Evolutionary conservation across 2,888 invertebrate genomes (phyloP).

Genomic region (Patella pellucida): DNA sequence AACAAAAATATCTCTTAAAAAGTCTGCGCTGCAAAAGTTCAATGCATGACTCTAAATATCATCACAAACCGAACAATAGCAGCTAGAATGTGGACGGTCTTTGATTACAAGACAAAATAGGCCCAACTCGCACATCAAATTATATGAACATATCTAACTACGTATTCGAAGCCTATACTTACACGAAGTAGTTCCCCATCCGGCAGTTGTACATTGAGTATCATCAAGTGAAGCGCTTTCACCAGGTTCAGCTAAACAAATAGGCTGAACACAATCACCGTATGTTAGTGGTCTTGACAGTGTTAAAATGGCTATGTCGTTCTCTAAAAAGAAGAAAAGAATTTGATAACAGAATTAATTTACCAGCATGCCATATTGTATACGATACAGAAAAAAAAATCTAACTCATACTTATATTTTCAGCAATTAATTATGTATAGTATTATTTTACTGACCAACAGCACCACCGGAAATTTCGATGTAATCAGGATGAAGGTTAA

Average conservation of each 20-base stretch:
- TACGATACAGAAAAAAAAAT: not conserved
- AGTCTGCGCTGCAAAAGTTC: too few relatives aligned
- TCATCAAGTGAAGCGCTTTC: conserved; percentile 15
- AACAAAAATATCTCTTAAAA: too few relatives aligned
- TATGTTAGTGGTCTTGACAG: conserved; percentile 28
- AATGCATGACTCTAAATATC: too few relatives aligned
- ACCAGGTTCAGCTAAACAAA: conserved; percentile 28
- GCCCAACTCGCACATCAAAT: too few relatives aligned
- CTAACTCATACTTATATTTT: not conserved
- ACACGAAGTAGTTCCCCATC: conserved; percentile 32
- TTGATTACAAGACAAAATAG: too few relatives aligned
- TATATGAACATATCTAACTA: too few relatives aligned
- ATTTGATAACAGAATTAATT: not conserved
- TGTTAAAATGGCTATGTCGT: conserved; percentile 37
- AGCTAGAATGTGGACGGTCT: too few relatives aligned
- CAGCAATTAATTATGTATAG: not conserved
- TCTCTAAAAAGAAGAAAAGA: conserved; percentile 21
- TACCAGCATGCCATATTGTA: not conserved
- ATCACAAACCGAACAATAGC: too few relatives aligned
- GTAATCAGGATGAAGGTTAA: conserved; percentile 28
- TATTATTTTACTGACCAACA: not conserved
- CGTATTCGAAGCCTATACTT: not conserved
- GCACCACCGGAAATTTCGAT: not conserved
- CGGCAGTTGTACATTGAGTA: conserved; percentile 25
- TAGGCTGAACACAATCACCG: conserved; percentile 25